Evolutionary conservation across 2,113 vertebrate species (phyloP), one percentile per base, ranked within the genome.

Genomic region (Macaca fascicularis): DNA sequence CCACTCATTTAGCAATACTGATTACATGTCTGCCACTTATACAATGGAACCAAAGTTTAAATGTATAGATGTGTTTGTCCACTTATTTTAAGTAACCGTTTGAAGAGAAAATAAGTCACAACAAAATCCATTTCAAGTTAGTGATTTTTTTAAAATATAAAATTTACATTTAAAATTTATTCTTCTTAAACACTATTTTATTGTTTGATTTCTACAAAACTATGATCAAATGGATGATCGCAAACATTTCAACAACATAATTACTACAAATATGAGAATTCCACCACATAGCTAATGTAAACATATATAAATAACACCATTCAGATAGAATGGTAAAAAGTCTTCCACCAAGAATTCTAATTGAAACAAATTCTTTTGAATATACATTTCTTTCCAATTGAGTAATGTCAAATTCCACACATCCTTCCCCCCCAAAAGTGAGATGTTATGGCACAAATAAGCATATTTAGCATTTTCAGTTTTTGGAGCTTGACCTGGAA

Each of bases 1-100:
- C 98, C 98, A 98, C 97, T 99, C 98, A 99, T 90, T 86, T 98
- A 97, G 97, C 94, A 98, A 97, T 95, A 97, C 85, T 95, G 98
- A 99, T 98, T 97, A 98, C 81, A 89, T 96, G 95, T 64, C 94
- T 98, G 97, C 98, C 98, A 97, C 92, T 98, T 95, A 96, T 83
- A 97, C 95, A 96, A 82, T 79, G 90, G 94, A 93, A 99, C 98
- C 95, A 94, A 98, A 98, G 74, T 97, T 64, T 64, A 64, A 30
- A 64, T 30, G 61, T 30, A 78, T 55, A 97, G 98, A 98, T 95
- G 86, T 97, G 98, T 98, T 98, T 98, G 97, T 98, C 98, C 98
- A 98, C 97, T 99, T 20, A 55, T 97, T 97, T 98, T 98, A 98
- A 98, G 97, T 98, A 98, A 98, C 97, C 98, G 97, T 97, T 94